These are phyloP conservation scores for Patagioenas fasciata DNA, from an alignment of 2,113 vertebrate species.

Conservation along the genomic window DNA sequence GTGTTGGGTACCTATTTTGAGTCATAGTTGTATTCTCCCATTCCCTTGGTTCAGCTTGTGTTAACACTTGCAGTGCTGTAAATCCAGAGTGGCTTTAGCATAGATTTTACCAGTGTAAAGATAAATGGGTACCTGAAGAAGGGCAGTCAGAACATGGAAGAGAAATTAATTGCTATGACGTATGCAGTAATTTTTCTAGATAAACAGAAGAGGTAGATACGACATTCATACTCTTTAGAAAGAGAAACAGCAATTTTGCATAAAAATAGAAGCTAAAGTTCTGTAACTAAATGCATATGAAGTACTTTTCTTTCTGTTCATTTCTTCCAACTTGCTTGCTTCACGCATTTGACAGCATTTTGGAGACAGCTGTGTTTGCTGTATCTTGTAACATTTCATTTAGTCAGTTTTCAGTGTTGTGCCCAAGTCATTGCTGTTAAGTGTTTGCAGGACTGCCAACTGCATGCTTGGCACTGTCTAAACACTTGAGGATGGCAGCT, in stretches of 20 bases:
- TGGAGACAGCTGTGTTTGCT: not conserved
- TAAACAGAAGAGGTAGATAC: not conserved
- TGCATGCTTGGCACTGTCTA: not conserved
- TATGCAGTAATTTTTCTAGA: not conserved
- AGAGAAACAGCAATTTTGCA: not conserved
- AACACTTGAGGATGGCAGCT: not conserved
- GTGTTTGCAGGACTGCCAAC: not conserved
- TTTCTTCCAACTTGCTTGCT: not conserved
- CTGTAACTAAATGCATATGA: not conserved
- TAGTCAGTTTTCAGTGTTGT: not conserved
- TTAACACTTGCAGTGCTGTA: not conserved
- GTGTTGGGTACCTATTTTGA: not conserved
- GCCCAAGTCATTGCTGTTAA: rapidly evolving
- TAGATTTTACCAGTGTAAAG: not conserved
- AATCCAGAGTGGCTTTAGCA: not conserved
- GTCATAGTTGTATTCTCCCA: not conserved
- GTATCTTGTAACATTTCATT: not conserved
- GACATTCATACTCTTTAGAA: not conserved
- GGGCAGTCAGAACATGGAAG: not conserved
- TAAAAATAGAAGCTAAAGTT: not conserved
- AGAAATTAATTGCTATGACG: not conserved
- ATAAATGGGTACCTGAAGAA: not conserved
- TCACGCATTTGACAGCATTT: not conserved
- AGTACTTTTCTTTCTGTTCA: not conserved
- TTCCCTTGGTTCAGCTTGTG: not conserved